A percentile compares a stretch with the other conserved stretches of the same genome.
Conservation (phyloP, 1,140 invertebrate species). For the Anastrepha ludens region DNA sequence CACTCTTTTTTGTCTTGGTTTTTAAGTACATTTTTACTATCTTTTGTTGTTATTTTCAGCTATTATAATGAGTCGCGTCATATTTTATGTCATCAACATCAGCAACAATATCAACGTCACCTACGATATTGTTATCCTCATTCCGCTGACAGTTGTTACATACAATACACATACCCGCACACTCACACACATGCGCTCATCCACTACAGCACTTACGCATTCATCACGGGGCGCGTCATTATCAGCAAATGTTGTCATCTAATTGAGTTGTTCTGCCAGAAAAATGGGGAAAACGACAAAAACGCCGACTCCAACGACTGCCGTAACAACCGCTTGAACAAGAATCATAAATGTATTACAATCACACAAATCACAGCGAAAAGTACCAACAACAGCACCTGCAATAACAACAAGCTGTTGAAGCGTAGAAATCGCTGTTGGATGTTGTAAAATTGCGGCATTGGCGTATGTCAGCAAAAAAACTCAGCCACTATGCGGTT, state of each 20-base stretch:
- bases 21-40: not conserved
- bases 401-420: conserved; percentile 33
- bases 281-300: conserved; percentile 42
- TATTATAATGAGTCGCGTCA: conserved; percentile 7
- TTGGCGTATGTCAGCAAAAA: conserved; percentile 21
- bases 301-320: not conserved
- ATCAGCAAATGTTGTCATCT: conserved; percentile 54
- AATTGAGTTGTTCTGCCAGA: conserved; percentile 55
- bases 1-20: not conserved
- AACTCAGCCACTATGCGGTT: not conserved
- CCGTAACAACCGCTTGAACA: not conserved
- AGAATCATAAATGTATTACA: conserved; percentile 30
- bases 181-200: not conserved
- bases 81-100: conserved; percentile 20
- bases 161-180: not conserved
- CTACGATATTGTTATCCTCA: conserved; percentile 34
- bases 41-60: not conserved
- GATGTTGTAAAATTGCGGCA: conserved; percentile 37
- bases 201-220: conserved; percentile 9
- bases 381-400: not conserved
- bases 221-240: conserved; percentile 44
- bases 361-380: conserved; percentile 37
- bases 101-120: conserved; percentile 1
- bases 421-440: conserved; percentile 31
- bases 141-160: not conserved